Percentiles rank a stretch among this genome's conserved stretches.
Conservation (phyloP, 2,888 invertebrate genomes). For the Mallateleia sp. region DNA sequence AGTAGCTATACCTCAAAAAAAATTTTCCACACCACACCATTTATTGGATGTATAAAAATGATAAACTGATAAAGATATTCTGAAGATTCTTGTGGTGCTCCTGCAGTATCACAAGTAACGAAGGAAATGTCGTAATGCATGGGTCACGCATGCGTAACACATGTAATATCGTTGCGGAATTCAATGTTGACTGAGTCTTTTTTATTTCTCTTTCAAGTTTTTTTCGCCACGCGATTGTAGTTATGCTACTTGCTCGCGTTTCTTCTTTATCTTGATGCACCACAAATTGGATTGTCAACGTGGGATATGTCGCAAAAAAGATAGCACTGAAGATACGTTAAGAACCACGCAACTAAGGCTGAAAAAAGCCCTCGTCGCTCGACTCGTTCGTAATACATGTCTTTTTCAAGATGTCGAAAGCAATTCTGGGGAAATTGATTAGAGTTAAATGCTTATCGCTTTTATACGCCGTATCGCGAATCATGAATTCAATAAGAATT, state of each 20-base stretch:
- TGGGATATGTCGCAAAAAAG: conserved; percentile 71
- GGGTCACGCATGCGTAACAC: too few relatives aligned
- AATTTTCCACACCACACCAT: too few relatives aligned
- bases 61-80: too few relatives aligned
- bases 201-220: conserved; percentile 25
- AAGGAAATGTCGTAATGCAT: too few relatives aligned
- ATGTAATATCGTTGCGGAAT: too few relatives aligned
- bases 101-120: too few relatives aligned
- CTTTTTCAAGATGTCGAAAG: conserved; percentile 58
- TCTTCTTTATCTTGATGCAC: conserved; percentile 82
- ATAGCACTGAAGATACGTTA: conserved; percentile 58
- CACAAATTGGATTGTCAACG: conserved; percentile 87
- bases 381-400: conserved; percentile 34
- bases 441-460: conserved; percentile 45
- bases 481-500: conserved; percentile 45
- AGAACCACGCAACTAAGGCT: conserved; percentile 40
- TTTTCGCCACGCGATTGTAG: conserved; percentile 45
- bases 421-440: conserved; percentile 51
- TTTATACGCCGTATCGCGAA: conserved; percentile 8
- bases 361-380: conserved; percentile 15
- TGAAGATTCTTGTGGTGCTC: too few relatives aligned
- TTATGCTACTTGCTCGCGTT: conserved; percentile 51
- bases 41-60: too few relatives aligned
- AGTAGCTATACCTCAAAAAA: too few relatives aligned
- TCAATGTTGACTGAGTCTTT: too few relatives aligned